Conservation (phyloP, 2,888 invertebrate genomes). For the Hydriomena furcata region DNA sequence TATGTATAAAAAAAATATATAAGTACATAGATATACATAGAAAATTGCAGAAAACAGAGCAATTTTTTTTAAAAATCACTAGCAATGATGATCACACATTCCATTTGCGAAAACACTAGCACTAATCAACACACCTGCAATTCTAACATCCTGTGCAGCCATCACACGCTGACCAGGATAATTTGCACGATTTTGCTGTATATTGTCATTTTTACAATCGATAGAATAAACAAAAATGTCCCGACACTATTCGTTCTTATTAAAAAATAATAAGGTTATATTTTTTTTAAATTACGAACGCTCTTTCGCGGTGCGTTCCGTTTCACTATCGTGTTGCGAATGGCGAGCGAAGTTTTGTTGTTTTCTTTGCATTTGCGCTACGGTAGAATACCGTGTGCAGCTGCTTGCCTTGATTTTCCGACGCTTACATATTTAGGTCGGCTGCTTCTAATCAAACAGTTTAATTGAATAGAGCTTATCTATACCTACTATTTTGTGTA, state of each 20-base stretch:
- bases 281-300: constrained; percentile 32
- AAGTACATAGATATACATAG: too few relatives aligned
- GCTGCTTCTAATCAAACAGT: constrained; percentile 14
- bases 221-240: constrained; percentile 22
- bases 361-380: constrained; percentile 50
- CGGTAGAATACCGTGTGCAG: constrained; percentile 39
- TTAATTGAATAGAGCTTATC: constrained; percentile 5
- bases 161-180: constrained; percentile 74
- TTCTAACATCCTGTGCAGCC: constrained; percentile 37
- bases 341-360: constrained; percentile 41
- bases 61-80: too few relatives aligned
- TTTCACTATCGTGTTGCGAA: constrained; percentile 55
- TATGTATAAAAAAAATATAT: too few relatives aligned
- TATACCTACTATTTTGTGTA: not conserved
- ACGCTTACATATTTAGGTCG: constrained; percentile 31
- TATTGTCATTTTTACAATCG: constrained; percentile 65
- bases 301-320: constrained; percentile 48
- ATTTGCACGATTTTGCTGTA: constrained; percentile 81
- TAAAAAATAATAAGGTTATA: constrained; percentile 27
- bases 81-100: constrained; percentile 5
- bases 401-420: constrained; percentile 69
- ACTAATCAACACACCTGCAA: constrained; percentile 43
- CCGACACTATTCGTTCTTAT: constrained; percentile 34
- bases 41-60: too few relatives aligned
- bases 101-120: constrained; percentile 12